phyloP scores from a whole-genome alignment of 2,888 invertebrate species.

The Eutolmus rufibarbis region DNA sequence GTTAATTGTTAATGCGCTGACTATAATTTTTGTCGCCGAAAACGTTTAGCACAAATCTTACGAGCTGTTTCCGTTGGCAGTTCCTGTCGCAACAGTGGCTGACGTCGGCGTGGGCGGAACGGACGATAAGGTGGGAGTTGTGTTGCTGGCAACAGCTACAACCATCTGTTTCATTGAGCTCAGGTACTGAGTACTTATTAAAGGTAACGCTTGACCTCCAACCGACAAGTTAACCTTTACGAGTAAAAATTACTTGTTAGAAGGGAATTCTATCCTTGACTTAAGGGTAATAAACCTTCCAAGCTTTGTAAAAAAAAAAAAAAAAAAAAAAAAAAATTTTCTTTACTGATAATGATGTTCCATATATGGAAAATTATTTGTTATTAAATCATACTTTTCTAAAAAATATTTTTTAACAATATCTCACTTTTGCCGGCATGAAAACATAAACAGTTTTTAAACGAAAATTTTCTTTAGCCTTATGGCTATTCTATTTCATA shows the following conservation, averaged over 20 bases:
- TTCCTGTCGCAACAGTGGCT: slow-evolving; percentile 57
- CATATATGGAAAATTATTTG: too few relatives aligned
- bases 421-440: not conserved
- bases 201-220: slow-evolving; percentile 50
- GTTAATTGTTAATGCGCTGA: not conserved
- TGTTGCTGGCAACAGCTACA: slow-evolving; percentile 51
- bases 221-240: slow-evolving; percentile 51
- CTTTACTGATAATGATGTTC: not conserved
- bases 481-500: too few relatives aligned
- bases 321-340: too few relatives aligned
- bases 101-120: slow-evolving; percentile 52
- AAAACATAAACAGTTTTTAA: not conserved
- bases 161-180: slow-evolving; percentile 53
- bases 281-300: not conserved
- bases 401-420: too few relatives aligned
- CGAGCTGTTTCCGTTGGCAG: slow-evolving; percentile 62
- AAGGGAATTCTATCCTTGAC: not conserved
- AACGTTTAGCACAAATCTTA: slow-evolving; percentile 45
- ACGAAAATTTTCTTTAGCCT: not conserved
- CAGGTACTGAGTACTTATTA: slow-evolving; percentile 52
- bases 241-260: not conserved
- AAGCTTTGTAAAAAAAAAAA: not conserved
- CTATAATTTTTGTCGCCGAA: not conserved
- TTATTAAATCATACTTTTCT: too few relatives aligned
- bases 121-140: slow-evolving; percentile 51